Percentiles rank a stretch among this genome's conserved stretches.
These are phyloP conservation scores for Conomelus anceps DNA, from an alignment of 2,888 invertebrate genomes.

Conservation along the genomic window DNA sequence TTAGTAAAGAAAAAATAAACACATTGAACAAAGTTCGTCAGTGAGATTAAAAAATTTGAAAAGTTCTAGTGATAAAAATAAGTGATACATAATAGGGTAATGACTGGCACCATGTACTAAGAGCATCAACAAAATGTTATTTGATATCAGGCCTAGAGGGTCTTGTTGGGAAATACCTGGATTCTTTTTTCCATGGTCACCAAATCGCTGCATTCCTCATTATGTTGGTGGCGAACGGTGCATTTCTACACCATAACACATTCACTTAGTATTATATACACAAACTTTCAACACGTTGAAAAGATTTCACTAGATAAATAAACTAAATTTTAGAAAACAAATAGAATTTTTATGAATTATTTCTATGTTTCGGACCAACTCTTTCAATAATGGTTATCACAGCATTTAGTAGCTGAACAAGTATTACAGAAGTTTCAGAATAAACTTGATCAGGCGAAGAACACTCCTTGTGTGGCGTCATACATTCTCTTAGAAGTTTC, in stretches of 20 bases:
- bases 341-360: no score
- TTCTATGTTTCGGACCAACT: no score
- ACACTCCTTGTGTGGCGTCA: no score
- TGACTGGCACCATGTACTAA: background rate
- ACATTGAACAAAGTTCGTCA: no score
- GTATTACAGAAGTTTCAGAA: no score
- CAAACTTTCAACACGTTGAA: background rate
- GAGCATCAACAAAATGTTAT: background rate
- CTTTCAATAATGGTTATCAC: no score
- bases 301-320: background rate
- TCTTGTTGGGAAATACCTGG: conserved; percentile 44
- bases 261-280: background rate
- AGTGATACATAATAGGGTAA: background rate
- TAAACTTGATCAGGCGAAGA: no score
- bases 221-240: conserved; percentile 83
- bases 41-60: no score
- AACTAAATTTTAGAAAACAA: background rate
- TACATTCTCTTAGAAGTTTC: no score
- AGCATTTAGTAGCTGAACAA: no score
- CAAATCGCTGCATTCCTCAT: conserved; percentile 88
- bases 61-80: no score
- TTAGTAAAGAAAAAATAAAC: no score
- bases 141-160: background rate
- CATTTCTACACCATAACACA: conserved; percentile 60
- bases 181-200: conserved; percentile 92